Conservation (phyloP, 2,888 invertebrate genomes). For the Gerris lacustris region DNA sequence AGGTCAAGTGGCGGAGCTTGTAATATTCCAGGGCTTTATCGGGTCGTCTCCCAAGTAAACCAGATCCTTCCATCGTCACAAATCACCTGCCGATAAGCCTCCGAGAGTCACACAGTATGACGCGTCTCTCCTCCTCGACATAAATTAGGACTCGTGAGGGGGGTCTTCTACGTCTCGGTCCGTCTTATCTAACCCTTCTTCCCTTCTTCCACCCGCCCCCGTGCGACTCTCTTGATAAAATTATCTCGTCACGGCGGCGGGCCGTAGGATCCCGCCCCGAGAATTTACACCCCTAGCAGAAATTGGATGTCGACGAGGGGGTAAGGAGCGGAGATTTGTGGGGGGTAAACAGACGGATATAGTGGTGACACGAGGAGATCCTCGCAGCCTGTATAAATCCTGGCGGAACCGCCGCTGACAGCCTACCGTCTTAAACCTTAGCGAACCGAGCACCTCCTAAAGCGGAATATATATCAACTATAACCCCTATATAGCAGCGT, state of each 20-base stretch:
- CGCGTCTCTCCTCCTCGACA: conserved; percentile 1
- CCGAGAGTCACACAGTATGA: neutral
- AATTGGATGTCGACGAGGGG: neutral
- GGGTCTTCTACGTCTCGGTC: neutral
- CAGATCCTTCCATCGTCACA: conserved; percentile 5
- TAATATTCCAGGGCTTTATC: conserved; percentile 5
- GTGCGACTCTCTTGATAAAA: conserved; percentile 1
- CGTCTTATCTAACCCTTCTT: conserved; percentile 5
- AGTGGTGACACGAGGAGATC: neutral
- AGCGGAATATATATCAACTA: neutral
- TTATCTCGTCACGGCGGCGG: neutral
- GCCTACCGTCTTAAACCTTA: neutral
- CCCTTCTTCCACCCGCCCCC: neutral
- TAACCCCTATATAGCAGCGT: neutral
- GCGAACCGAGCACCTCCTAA: neutral
- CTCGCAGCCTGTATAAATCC: conserved; percentile 1
- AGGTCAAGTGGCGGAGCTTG: conserved; percentile 3
- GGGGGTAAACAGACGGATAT: conserved; percentile 3
- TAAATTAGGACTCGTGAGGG: neutral
- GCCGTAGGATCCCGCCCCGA: neutral
- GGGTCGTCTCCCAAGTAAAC: conserved; percentile 3
- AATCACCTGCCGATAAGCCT: conserved; percentile 5
- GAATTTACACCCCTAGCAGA: neutral
- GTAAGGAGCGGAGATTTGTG: conserved; percentile 5
- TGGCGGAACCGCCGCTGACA: neutral